Evolutionary conservation across 1,140 invertebrate species (phyloP).

Genomic region (Procambarus clarkii): DNA sequence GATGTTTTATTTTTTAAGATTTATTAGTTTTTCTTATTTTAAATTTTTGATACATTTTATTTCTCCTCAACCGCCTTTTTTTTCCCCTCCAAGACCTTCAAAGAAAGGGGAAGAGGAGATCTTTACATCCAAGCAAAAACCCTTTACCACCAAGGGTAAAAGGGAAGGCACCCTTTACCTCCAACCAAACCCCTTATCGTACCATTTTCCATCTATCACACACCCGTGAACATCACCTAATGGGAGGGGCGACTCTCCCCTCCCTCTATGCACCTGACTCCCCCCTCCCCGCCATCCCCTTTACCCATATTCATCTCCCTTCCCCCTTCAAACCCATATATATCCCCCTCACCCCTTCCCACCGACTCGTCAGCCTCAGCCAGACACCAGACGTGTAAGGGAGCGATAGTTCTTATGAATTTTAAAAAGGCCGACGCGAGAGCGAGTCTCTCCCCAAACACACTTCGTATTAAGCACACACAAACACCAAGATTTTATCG

Average conservation of each 20-base stretch:
- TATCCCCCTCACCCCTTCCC: not conserved
- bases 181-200: too few species aligned
- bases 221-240: too few species aligned
- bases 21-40: too few species aligned
- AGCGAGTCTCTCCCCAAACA: slow-evolving; percentile 48
- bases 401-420: slow-evolving; percentile 64
- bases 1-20: too few species aligned
- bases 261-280: not conserved
- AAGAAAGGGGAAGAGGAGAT: too few species aligned
- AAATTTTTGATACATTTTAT: too few species aligned
- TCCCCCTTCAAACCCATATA: not conserved
- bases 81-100: too few species aligned
- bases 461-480: slow-evolving; percentile 64
- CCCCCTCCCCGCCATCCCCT: not conserved
- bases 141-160: too few species aligned
- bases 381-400: slow-evolving; percentile 37
- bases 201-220: too few species aligned
- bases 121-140: too few species aligned
- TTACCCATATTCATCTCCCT: not conserved
- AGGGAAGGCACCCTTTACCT: too few species aligned
- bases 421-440: slow-evolving; percentile 49
- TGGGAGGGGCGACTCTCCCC: not conserved
- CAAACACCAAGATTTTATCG: slow-evolving; percentile 48
- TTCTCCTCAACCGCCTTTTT: too few species aligned
- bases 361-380: not conserved